Base-by-base conservation (phyloP, 1,140 invertebrate species). In the Cheumatopsyche charites region DNA sequence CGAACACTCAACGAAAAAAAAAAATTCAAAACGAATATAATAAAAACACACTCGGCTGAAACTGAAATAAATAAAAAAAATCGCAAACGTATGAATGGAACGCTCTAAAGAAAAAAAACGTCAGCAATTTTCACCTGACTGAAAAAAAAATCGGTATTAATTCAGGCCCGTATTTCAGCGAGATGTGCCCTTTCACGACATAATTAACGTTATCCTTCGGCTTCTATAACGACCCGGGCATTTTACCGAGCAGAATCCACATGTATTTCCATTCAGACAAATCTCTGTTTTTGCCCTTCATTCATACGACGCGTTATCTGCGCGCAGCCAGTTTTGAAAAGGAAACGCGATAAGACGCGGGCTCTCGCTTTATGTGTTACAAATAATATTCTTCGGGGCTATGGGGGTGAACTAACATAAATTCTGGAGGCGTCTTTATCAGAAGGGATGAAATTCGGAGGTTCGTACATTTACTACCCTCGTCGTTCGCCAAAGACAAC, bases 131-230 rank as follows among this genome's bases (percentile, higher is more conserved):
- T 52, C 66, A 68, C 66, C 66, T 68, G 66, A 55, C 47, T 47
- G 49, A 13, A 6, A 36, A 55, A 68, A 26, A 55, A 68, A 68
- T 15, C 47, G 66, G 66, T 25, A 68, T 68, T 68, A 68, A 68
- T 68, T 68, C 66, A 21, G 25, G 23, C 66, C 55, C 66, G 23
- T 68, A 68, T 68, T 55, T 68, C 55, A 55, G 11, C 42, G 25
- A n/a, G 13, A 15, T 9, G 47, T 58, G 66, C 21, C 55, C 66
- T 68, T 68, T 68, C 66, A 68, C 55, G 55, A 55, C 49, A 68
- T 68, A 68, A 68, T 68, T 68, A 68, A 68, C 66, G 66, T 68
- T 68, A 68, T 68, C 66, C 66, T 68, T 58, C 45, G 66, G 66
- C 55, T 68, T 58, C 47, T 68, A 68, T 68, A 68, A 68, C 66